A percentile compares a stretch with the other conserved stretches of the same genome.
phyloP scores from a whole-genome alignment of 1,140 invertebrate species.

The Monomorium pharaonis region DNA sequence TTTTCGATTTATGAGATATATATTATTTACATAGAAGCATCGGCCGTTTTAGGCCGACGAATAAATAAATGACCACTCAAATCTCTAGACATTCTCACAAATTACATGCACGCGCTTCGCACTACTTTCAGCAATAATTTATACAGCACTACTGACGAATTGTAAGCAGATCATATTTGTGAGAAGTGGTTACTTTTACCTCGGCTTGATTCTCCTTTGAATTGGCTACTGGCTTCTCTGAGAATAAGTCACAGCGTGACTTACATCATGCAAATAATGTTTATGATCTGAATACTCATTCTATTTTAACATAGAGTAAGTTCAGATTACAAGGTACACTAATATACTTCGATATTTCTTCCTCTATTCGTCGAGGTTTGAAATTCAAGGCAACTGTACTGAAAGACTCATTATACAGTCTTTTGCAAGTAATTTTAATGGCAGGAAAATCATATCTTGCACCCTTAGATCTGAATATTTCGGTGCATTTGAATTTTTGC shows the following conservation, averaged over 20 bases:
- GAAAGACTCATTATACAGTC: neutral
- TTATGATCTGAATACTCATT: slow-evolving; percentile 29
- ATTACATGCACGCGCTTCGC: slow-evolving; percentile 28
- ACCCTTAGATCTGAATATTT: neutral
- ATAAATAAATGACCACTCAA: slow-evolving; percentile 26
- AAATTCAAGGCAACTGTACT: neutral
- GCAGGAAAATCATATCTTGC: slow-evolving; percentile 5
- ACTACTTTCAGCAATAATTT: slow-evolving; percentile 40
- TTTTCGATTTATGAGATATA: neutral
- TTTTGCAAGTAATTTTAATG: slow-evolving; percentile 35
- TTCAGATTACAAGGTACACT: neutral
- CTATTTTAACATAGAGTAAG: slow-evolving; percentile 51
- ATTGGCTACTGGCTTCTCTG: neutral
- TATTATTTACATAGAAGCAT: slow-evolving; percentile 29
- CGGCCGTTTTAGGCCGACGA: neutral
- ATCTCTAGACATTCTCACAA: slow-evolving; percentile 16
- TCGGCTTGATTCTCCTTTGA: neutral
- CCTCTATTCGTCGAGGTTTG: neutral
- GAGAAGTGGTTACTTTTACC: slow-evolving; percentile 11
- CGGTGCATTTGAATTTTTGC: neutral
- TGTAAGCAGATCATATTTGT: slow-evolving; percentile 26
- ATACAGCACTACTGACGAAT: slow-evolving; percentile 29
- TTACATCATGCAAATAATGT: neutral
- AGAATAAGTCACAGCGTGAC: slow-evolving; percentile 8
- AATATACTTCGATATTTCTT: neutral